phyloP scores from a whole-genome alignment of 2,113 vertebrate species.

The Scomber colias region DNA sequence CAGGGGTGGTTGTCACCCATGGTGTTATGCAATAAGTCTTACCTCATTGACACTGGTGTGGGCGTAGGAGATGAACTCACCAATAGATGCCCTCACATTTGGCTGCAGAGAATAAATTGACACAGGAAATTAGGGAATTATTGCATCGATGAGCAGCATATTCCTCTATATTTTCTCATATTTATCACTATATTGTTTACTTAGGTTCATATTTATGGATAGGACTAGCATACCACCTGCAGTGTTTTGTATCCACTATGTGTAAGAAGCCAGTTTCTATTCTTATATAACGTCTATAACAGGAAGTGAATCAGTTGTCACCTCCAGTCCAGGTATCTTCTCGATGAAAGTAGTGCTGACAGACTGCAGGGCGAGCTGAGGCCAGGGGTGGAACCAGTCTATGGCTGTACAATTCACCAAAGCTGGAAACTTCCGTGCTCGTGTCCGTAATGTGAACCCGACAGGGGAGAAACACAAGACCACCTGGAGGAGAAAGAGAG shows the following conservation, averaged over 20 bases:
- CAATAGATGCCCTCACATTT: constrained; percentile 78
- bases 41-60: constrained; percentile 84
- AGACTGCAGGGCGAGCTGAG: constrained; percentile 76
- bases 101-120: constrained; percentile 64
- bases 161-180: not conserved
- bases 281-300: not conserved
- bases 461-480: constrained; percentile 86
- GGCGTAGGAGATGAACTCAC: constrained; percentile 83
- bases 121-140: constrained; percentile 3
- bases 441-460: constrained; percentile 82
- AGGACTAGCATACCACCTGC: not conserved
- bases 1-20: not conserved
- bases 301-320: constrained; percentile 31
- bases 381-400: constrained; percentile 82
- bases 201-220: not conserved
- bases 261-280: not conserved
- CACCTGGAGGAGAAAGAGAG: constrained; percentile 66
- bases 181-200: not conserved
- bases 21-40: constrained; percentile 34
- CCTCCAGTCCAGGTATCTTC: constrained; percentile 81
- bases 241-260: not conserved
- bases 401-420: constrained; percentile 81
- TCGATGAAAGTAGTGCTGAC: constrained; percentile 84
- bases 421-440: constrained; percentile 81
- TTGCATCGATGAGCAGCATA: not conserved